These are phyloP conservation scores for Characodon lateralis DNA, from an alignment of 2,797 vertebrate genomes.

Conservation along the genomic window DNA sequence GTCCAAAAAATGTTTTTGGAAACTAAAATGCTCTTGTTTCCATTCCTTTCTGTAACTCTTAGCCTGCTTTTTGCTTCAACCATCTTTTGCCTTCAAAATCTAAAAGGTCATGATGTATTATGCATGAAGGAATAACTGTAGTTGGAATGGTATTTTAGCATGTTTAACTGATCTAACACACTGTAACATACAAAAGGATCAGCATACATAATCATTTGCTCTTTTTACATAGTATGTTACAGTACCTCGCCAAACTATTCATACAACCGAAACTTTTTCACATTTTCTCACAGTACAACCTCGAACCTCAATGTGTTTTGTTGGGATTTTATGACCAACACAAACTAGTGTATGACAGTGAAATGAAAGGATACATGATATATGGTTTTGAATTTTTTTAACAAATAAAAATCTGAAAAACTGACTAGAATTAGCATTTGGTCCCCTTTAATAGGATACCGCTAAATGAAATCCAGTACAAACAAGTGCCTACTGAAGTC, in stretches of 20 bases:
- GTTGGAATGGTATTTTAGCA: constrained; percentile 56
- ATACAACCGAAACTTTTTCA: too few relatives aligned
- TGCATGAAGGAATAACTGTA: constrained; percentile 57
- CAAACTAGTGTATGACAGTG: not conserved
- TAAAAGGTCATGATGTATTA: constrained; percentile 23
- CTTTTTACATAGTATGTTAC: not conserved
- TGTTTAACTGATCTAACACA: constrained; percentile 33
- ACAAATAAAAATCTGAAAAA: not conserved
- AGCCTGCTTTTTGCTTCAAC: constrained; percentile 45
- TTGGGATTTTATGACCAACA: not conserved
- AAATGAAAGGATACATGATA: not conserved
- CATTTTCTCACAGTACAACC: not conserved
- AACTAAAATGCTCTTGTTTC: constrained; percentile 46
- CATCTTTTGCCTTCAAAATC: constrained; percentile 29
- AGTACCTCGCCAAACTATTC: not conserved
- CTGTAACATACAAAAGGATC: constrained; percentile 16
- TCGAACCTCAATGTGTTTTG: not conserved
- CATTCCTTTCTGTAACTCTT: constrained; percentile 26
- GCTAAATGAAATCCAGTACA: not conserved
- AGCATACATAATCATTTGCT: constrained; percentile 14
- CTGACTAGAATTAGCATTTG: not conserved
- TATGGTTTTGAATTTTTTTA: not conserved
- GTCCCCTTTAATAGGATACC: not conserved
- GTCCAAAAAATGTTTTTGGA: constrained; percentile 63
- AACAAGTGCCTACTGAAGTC: not conserved